Base-by-base conservation (phyloP, 2,797 vertebrate species). In the Microhierax caerulescens region DNA sequence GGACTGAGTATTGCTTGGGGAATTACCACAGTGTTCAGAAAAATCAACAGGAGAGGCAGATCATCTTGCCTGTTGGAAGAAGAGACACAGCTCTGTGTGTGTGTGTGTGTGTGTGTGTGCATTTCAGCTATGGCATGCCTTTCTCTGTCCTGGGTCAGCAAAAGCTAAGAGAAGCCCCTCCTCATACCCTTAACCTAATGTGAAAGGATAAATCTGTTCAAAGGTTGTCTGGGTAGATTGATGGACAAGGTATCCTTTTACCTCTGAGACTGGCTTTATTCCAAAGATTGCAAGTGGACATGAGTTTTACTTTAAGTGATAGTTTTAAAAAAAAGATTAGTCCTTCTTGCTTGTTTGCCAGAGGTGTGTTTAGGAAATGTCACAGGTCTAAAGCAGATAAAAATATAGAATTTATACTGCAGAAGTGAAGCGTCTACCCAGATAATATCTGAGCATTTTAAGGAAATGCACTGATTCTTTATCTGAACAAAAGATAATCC, bases 211-310 rank as follows among this genome's bases (percentile, higher is more conserved):
- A 85, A 93, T 47, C 43, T 60, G 4, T 70, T 88, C 59, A 50
- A 61, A 80, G 82, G 45, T 27, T 67, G 53, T 85, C 22, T n/a
- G 64, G 43, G 10, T 28, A 59, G 85, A 67, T 54, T 92, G 95
- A 95, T 92, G 94, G 95, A 86, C 93, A 95, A 95, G 88, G 91
- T 96, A 80, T 95, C 91, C 67, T 88, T 92, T 97, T 97, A 96
- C 95, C 88, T 94, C 85, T 41, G 94, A 45, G 10, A 47, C 68
- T 86, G 36, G 76, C 96, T 96, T 43, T 85, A 57, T 93, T 96
- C 95, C 96, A 93, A 88, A 57, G 57, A 69, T 93, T 95, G 95
- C 89, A 88, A 93, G 85, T 82, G 92, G 91, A 96, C 89, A 60
- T 77, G 92, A 89, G 92, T 95, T 96, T 97, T 96, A 78, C 96